Evolutionary conservation across 2,888 invertebrate genomes (phyloP).

Genomic region (Agrotis clavis): DNA sequence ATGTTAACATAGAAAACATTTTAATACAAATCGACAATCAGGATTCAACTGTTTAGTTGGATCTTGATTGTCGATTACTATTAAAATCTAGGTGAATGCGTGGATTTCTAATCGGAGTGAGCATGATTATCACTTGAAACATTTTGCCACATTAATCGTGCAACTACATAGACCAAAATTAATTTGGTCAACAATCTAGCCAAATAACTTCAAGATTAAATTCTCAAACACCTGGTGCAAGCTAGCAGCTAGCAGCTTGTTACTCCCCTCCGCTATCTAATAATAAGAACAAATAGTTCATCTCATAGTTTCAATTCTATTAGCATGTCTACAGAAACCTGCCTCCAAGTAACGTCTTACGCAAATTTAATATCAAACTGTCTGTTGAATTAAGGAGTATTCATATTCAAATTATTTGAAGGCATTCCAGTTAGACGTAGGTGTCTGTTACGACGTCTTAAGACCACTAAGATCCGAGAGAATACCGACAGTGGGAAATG

Average conservation of each 20-base stretch:
- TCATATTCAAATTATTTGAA: constrained; percentile 82
- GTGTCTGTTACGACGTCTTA: constrained; percentile 53
- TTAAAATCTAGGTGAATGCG: background rate
- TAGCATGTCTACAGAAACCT: constrained; percentile 57
- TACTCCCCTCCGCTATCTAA: constrained; percentile 26
- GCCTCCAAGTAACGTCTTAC: constrained; percentile 70
- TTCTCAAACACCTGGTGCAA: constrained; percentile 23
- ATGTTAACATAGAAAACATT: too few species aligned
- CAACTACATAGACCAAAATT: background rate
- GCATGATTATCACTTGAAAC: background rate
- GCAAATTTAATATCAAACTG: constrained; percentile 79
- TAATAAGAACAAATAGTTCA: constrained; percentile 61
- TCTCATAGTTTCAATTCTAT: constrained; percentile 63
- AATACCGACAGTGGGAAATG: constrained; percentile 7
- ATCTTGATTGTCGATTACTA: too few species aligned
- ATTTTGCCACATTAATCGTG: background rate
- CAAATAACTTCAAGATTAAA: constrained; percentile 16
- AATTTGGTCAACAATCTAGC: constrained; percentile 24
- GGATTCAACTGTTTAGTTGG: too few species aligned
- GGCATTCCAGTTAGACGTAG: constrained; percentile 48
- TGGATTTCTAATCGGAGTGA: background rate
- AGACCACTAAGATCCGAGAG: constrained; percentile 37
- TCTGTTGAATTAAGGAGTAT: constrained; percentile 78
- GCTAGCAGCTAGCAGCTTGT: constrained; percentile 9
- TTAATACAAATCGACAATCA: too few species aligned